Conservation (phyloP, 2,113 vertebrate species). For the Lipophrys pholis region DNA sequence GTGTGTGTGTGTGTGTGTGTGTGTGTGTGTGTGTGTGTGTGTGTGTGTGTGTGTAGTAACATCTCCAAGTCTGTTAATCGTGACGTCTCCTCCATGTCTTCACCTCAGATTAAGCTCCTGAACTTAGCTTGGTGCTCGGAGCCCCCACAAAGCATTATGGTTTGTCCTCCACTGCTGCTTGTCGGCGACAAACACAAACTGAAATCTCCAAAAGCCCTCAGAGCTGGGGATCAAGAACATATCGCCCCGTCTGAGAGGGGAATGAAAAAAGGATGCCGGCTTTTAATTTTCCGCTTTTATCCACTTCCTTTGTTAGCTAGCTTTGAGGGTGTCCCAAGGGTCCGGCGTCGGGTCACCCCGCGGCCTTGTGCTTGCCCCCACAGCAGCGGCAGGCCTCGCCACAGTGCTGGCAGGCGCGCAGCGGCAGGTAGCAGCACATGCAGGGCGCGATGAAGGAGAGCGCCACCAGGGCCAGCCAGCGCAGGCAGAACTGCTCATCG, state of each 20-base stretch:
- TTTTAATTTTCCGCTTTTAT: slow-evolving; percentile 76
- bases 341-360: slow-evolving; percentile 86
- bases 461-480: slow-evolving; percentile 97
- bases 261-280: slow-evolving; percentile 84
- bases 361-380: slow-evolving; percentile 98
- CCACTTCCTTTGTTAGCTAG: slow-evolving; percentile 80
- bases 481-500: slow-evolving; percentile 98
- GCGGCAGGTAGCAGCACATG: slow-evolving; percentile 99
- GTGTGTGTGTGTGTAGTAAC: slow-evolving; percentile 81
- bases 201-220: slow-evolving; percentile 91
- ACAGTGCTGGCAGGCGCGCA: slow-evolving; percentile 96
- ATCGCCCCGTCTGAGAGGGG: slow-evolving; percentile 81
- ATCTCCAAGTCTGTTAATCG: slow-evolving; percentile 86
- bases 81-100: slow-evolving; percentile 78
- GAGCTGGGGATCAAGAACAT: slow-evolving; percentile 80
- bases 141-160: slow-evolving; percentile 80
- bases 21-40: slow-evolving; percentile 38
- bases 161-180: slow-evolving; percentile 85
- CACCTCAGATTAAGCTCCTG: slow-evolving; percentile 79
- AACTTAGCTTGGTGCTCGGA: slow-evolving; percentile 74
- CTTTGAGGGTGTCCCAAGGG: slow-evolving; percentile 73
- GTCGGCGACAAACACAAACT: slow-evolving; percentile 86
- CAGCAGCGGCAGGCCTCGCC: slow-evolving; percentile 97
- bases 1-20: slow-evolving; percentile 34
- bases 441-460: slow-evolving; percentile 96